Evolutionary conservation across 2,888 invertebrate genomes (phyloP), one percentile per base, ranked within the genome.

Genomic region (Plebejus anna): DNA sequence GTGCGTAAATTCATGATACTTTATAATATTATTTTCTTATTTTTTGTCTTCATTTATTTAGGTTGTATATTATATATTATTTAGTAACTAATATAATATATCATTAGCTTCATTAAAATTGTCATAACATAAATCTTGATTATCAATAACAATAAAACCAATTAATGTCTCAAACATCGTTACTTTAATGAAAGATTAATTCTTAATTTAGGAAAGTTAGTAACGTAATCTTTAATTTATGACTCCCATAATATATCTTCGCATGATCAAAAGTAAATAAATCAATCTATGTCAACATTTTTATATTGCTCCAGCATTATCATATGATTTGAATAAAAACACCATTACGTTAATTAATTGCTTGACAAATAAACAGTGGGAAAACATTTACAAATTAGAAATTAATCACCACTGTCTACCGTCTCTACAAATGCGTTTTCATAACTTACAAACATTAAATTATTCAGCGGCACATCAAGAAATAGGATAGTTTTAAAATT

Each of bases 241-340:
- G 66, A 66, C 32, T 66, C 36, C 36, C 32, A 66, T 66, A 66
- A 36, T 66, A 66, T 66, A 66, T 66, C 66, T 66, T 66, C 66
- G 13, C 32, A 13, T 66, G 36, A 66, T 66, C 66, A 66, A 66
- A 66, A 66, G 16, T 32, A 73, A 73, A 22, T 51, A 73, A 73
- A 73, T 73, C 73, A 55, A 73, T 73, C 51, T 51, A 55, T 51
- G 73, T 51, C 32, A 55, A 73, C 51, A 73, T 72, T 28, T 55
- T 73, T 55, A 71, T 71, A 71, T 42, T 42, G 71, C 38, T 71
- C 42, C 32, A 55, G 47, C 73, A 55, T 55, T 73, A 73, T 73
- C 72, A 72, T 72, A 72, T 72, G 32, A 73, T 73, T 73, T 73
- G 32, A 73, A 73, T 73, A 73, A 55, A 73, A 73, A 28, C 32